Percentiles rank a stretch among this genome's conserved stretches.
These are phyloP conservation scores for Drosophila teissieri DNA, from an alignment of 1,140 invertebrate genomes.

Conservation along the genomic window DNA sequence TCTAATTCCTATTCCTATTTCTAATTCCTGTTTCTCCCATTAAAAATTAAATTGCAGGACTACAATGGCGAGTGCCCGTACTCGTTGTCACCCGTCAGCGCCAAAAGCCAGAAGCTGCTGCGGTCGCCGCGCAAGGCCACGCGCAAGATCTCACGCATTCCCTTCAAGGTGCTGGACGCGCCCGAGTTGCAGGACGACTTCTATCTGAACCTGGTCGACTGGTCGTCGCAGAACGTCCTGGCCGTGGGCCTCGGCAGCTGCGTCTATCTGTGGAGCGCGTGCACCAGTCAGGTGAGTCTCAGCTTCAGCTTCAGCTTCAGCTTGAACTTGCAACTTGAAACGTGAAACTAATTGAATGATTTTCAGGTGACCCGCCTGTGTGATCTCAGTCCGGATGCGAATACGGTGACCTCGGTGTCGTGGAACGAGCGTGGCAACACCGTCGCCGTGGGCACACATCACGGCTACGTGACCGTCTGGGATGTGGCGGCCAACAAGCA, in stretches of 20 bases:
- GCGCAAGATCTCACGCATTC: slow-evolving; percentile 97
- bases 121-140: slow-evolving; percentile 97
- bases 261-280: slow-evolving; percentile 99
- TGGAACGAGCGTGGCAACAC: slow-evolving; percentile 99
- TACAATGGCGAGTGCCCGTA: slow-evolving; percentile 91
- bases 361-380: slow-evolving; percentile 95
- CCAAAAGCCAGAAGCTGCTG: slow-evolving; percentile 96
- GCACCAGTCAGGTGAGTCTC: slow-evolving; percentile 94
- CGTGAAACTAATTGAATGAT: not conserved
- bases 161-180: slow-evolving; percentile 98
- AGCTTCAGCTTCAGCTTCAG: too few species aligned
- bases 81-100: slow-evolving; percentile 96
- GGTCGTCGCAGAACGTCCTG: slow-evolving; percentile 99
- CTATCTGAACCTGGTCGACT: slow-evolving; percentile 99
- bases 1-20: too few species aligned
- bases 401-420: slow-evolving; percentile 98
- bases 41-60: slow-evolving; percentile 85
- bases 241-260: slow-evolving; percentile 99
- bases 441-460: slow-evolving; percentile 98
- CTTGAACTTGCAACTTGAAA: too few species aligned
- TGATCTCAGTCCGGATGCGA: slow-evolving; percentile 96
- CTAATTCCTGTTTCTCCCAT: too few species aligned
- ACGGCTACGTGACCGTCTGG: slow-evolving; percentile 98
- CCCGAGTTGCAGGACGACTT: slow-evolving; percentile 99
- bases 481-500: slow-evolving; percentile 97